Base-by-base conservation (phyloP, 2,797 vertebrate genomes). In the Acipenser ruthenus region DNA sequence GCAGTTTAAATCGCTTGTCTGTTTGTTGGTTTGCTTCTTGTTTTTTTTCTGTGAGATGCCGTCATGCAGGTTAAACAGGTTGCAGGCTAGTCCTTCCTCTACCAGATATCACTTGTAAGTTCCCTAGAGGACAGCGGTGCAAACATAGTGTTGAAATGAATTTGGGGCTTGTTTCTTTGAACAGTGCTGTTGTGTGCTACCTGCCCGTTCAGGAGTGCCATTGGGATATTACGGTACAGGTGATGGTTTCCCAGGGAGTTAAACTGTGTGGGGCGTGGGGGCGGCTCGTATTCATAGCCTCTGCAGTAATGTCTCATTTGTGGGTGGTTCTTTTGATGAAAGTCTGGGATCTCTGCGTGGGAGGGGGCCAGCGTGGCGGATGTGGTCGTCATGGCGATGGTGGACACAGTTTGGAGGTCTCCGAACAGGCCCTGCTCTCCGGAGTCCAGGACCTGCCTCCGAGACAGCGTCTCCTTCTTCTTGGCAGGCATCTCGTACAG, bases 81-180 rank as follows among this genome's bases (percentile, higher is more conserved):
- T 37, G 23, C 23, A 37, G 23, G 23, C 23, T 37, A 4, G 23
- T 37, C 23, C 4, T 37, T 37, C 23, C 71, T 79, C 85, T 97
- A 98, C 96, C 96, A 98, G 86, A 98, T 98, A 76, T 98, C 96
- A 76, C 95, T 98, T 83, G 93, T 93, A 77, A 97, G 89, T 82
- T 97, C 96, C 87, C 92, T 91, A 74, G 92, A 89, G 72, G 93
- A 92, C 65, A 97, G 86, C 3, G 93, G 94, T 37, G 93, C 87
- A 63, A 95, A 82, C 1, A 91, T 87, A 83, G 81, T 93, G 84
- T 92, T 96, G 77, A 93, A 88, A 69, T 93, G 92, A 67, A 90
- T 79, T 64, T 94, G 91, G 13, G 90, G 88, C 74, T 90, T 85
- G 18, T 87, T 81, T 83, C 93, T 94, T 75, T 59, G 81, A 76